These are phyloP conservation scores for Anarsia innoxiella DNA, from an alignment of 2,888 invertebrate species.

Conservation along the genomic window DNA sequence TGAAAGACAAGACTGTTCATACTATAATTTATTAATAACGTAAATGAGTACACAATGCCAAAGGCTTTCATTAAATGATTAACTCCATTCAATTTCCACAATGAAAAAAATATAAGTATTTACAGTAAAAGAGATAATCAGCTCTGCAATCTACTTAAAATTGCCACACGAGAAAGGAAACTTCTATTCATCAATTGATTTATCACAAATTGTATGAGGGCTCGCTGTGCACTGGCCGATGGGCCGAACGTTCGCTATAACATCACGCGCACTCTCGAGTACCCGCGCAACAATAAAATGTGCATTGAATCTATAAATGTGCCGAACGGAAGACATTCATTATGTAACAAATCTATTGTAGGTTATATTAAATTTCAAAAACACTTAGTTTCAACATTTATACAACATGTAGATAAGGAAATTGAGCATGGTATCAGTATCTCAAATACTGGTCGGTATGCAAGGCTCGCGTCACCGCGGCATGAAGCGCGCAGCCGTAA, in stretches of 20 bases:
- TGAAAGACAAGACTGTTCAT: too few relatives aligned
- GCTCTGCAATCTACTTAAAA: constrained; percentile 59
- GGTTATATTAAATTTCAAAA: constrained; percentile 54
- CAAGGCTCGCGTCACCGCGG: constrained; percentile 5
- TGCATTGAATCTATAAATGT: constrained; percentile 67
- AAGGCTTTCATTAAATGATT: constrained; percentile 73
- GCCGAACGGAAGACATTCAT: constrained; percentile 77
- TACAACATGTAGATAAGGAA: constrained; percentile 66
- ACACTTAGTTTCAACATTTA: constrained; percentile 58
- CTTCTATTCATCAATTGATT: constrained; percentile 45
- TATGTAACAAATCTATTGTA: constrained; percentile 95
- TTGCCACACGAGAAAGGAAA: constrained; percentile 53
- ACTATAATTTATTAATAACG: constrained; percentile 76
- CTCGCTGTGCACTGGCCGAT: constrained; percentile 67
- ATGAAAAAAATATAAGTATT: constrained; percentile 63
- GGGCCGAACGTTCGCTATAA: constrained; percentile 25
- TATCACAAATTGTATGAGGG: constrained; percentile 68
- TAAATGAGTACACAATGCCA: constrained; percentile 77
- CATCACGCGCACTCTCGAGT: constrained; percentile 35
- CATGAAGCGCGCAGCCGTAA: constrained; percentile 17
- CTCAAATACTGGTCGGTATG: constrained; percentile 50
- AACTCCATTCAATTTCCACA: constrained; percentile 68
- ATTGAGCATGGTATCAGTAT: constrained; percentile 69
- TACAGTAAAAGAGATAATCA: constrained; percentile 69
- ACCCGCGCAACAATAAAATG: constrained; percentile 58